Base-by-base conservation (phyloP, 2,113 vertebrate genomes). In the Greenwoodochromis staneri region DNA sequence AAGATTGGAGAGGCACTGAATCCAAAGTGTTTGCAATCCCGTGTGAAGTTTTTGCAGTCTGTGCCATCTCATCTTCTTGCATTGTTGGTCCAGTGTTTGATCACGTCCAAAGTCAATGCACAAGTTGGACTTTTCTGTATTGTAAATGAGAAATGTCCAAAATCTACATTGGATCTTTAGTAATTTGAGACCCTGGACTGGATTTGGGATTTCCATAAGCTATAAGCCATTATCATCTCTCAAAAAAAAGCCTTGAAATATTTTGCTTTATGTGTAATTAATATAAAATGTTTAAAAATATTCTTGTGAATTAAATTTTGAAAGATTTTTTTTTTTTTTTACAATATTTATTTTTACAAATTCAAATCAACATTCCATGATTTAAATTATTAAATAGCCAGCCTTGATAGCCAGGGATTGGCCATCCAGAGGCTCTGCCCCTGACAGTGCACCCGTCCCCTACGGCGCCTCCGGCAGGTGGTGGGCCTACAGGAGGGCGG, bases 381-480 rank as follows among this genome's bases (percentile, higher is more conserved):
- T 61, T 61, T 61, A 7, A 63, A 63, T 63, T 3, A 19, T 4
- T 11, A 63, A 63, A 63, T 11, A 63, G 59, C 59, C 29, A 63
- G 29, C 16, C 16, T 19, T 34, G 59, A 63, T 19, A 63, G 29
- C 29, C 59, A 11, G 9, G 29, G 59, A 63, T 7, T 34, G 16
- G 59, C 2, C 59, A 6, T 34, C 59, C 29, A 34, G 29, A 34
- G 59, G 9, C 9, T 61, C 29, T 1, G 29, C 29, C 59, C 0
- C 0, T 63, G 29, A 19, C 29, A 63, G 16, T 11, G 59, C 29
- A 63, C 59, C 59, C 9, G 16, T 61, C 29, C 5, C 57, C 57
- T 2, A 10, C 2, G 2, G 1, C 8, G 1, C 57, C 14, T 17
- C 57, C 0, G 8, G 29, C 57, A 10, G 57, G 27, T 34, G 27